A percentile compares a stretch with the other conserved stretches of the same genome.
phyloP scores from a whole-genome alignment of 2,888 invertebrate species.

The Aleiodes testaceus region DNA sequence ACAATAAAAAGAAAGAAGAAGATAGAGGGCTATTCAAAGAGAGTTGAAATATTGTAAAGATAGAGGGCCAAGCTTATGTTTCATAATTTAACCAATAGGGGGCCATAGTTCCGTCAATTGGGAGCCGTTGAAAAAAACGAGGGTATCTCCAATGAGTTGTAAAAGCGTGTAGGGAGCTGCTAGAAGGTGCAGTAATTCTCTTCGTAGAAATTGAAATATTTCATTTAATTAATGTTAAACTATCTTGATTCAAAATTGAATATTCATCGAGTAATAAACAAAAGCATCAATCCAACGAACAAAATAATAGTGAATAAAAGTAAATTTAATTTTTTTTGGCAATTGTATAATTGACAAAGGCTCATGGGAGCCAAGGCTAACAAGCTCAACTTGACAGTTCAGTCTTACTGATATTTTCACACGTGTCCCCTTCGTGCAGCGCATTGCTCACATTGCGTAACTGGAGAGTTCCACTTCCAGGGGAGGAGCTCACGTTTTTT shows the following conservation, averaged over 20 bases:
- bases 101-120: too few species aligned
- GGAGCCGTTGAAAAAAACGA: too few species aligned
- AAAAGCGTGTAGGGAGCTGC: too few species aligned
- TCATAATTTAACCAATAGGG: too few species aligned
- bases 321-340: conserved; percentile 1
- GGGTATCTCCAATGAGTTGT: too few species aligned
- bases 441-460: conserved; percentile 65
- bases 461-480: conserved; percentile 62
- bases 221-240: too few species aligned
- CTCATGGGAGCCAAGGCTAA: conserved; percentile 37
- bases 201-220: too few species aligned
- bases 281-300: not conserved
- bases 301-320: not conserved
- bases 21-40: too few species aligned
- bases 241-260: not conserved
- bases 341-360: conserved; percentile 13
- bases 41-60: too few species aligned
- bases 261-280: not conserved
- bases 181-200: too few species aligned
- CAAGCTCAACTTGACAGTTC: conserved; percentile 38
- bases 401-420: conserved; percentile 43
- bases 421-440: conserved; percentile 62
- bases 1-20: too few species aligned
- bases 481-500: conserved; percentile 66
- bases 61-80: too few species aligned